phyloP scores from a whole-genome alignment of 2,113 vertebrate species.

The Pan troglodytes region NHGRI_mPanTro3-v2.1_pri NC_072413.2:93194001-93194500 shows the following conservation, averaged over 20 bases:
- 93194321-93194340: background rate
- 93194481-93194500: accelerated
- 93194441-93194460: accelerated
- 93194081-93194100: background rate
- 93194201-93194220: background rate
- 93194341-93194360: background rate
- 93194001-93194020: background rate
- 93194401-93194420: accelerated
- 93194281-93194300: background rate
- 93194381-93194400: background rate
- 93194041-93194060: background rate
- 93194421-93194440: too few species aligned
- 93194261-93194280: background rate
- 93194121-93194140: background rate
- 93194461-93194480: background rate
- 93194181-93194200: background rate
- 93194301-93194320: background rate
- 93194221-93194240: background rate
- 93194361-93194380: background rate
- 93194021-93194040: background rate
- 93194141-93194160: background rate
- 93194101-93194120: background rate
- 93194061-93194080: background rate
- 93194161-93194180: background rate
- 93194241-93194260: background rate